phyloP scores from a whole-genome alignment of 2,113 vertebrate genomes.

The Henicopernis longicauda region DNA sequence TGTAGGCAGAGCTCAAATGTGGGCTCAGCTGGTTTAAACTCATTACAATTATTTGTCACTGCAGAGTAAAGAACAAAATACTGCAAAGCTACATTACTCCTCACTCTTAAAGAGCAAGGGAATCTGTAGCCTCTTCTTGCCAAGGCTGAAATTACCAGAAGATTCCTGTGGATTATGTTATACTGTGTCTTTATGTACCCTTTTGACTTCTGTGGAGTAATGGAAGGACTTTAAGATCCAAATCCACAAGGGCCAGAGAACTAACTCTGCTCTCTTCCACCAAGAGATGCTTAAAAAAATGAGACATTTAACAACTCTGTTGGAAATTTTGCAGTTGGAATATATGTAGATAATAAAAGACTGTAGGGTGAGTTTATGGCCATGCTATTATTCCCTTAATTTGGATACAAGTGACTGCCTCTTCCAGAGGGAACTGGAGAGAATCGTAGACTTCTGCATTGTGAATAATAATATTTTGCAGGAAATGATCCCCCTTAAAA shows the following conservation, averaged over 20 bases:
- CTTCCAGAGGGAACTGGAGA: background rate
- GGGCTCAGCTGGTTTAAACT: background rate
- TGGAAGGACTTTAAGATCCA: background rate
- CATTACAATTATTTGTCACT: background rate
- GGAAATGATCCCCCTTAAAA: background rate
- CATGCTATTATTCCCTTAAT: background rate
- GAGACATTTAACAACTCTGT: background rate
- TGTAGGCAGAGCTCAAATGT: background rate
- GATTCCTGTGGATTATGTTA: background rate
- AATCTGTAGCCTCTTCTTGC: background rate
- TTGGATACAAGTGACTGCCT: background rate
- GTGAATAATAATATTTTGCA: background rate
- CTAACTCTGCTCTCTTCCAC: background rate
- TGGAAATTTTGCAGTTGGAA: background rate
- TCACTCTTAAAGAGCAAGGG: background rate
- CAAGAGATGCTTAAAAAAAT: background rate
- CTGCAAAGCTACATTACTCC: background rate
- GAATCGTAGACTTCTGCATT: background rate
- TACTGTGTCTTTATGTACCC: background rate
- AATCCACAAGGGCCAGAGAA: background rate
- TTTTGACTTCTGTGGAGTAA: background rate
- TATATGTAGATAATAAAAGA: background rate
- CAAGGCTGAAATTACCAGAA: background rate
- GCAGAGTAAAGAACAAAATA: background rate
- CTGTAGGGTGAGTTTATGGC: background rate